Evolutionary conservation across 92 coral and sea anemone species (phyloP), one percentile per base, ranked within the genome.

Genomic region (Desmophyllum pertusum): DNA sequence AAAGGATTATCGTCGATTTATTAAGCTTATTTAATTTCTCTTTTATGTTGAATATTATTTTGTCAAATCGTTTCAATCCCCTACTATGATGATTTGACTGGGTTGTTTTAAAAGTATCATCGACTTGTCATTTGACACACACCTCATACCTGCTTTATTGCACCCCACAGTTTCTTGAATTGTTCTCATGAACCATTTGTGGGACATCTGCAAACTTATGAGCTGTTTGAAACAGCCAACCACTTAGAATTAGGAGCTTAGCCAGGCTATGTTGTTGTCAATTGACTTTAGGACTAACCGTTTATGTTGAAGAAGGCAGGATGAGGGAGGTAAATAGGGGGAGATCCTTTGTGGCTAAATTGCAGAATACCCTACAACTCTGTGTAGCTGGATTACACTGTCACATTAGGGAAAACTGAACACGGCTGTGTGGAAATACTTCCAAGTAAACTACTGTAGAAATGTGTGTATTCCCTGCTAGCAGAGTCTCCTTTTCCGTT

Each of bases 91-190:
- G 43, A n/a, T n/a, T n/a, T n/a, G n/a, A 38, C 40, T 55, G 33
- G 27, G 41, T 6, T 39, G 48, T 27, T 59, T 59, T 10, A 8
- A 15, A 39, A 1, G 5, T 41, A 40, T 40, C 11, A 27, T 61
- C 18, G 37, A 23, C 55, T 62, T 41, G 71, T 39, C 81, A 59
- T 77, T 77, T 75, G n/a, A 6, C n/a, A 1, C 27, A 27, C 38
- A 13, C 40, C 27, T 27, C 52, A 77, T 70, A 77, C 71, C 81
- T 59, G 71, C 18, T 76, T 11, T 30, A 41, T 57, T 59, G n/a
- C 41, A 37, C 30, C 40, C 27, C 15, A 38, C 38, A 27, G 62
- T 30, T 21, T 5, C 7, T 46, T 74, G 45, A 15, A n/a, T 18
- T 74, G 10, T 43, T 74, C 23, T 13, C 50, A 10, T 73, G 10